Conservation (phyloP, 2,797 vertebrate species). For the Rhyacichthys aspro region DNA sequence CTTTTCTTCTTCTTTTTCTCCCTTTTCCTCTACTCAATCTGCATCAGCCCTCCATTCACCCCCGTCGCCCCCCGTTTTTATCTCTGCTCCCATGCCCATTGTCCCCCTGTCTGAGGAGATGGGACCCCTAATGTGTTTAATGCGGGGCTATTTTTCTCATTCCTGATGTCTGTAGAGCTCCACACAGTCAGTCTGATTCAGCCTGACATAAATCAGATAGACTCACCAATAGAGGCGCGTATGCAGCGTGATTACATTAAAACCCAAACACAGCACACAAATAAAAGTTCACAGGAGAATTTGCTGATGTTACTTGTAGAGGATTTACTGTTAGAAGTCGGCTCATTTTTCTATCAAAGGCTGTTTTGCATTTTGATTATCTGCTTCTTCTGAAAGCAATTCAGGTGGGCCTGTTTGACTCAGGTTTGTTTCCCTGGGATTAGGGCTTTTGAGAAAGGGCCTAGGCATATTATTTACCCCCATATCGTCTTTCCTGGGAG, state of each 20-base stretch:
- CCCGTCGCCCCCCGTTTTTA: slow-evolving; percentile 62
- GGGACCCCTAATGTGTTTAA: slow-evolving; percentile 71
- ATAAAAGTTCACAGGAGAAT: slow-evolving; percentile 70
- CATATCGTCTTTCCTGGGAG: slow-evolving; percentile 61
- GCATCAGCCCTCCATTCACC: slow-evolving; percentile 58
- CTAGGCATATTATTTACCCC: slow-evolving; percentile 67
- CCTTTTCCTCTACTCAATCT: slow-evolving; percentile 51
- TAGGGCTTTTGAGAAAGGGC: slow-evolving; percentile 57
- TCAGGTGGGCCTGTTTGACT: slow-evolving; percentile 58
- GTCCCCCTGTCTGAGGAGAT: slow-evolving; percentile 65
- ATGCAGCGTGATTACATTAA: slow-evolving; percentile 64
- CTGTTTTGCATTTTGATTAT: slow-evolving; percentile 83
- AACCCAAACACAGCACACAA: slow-evolving; percentile 61
- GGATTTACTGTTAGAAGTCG: slow-evolving; percentile 71
- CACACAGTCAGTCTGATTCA: slow-evolving; percentile 64
- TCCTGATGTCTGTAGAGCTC: slow-evolving; percentile 67
- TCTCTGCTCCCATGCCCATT: slow-evolving; percentile 53
- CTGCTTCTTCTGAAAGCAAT: slow-evolving; percentile 67
- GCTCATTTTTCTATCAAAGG: slow-evolving; percentile 70
- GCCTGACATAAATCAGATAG: slow-evolving; percentile 65
- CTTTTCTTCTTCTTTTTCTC: slow-evolving; percentile 49
- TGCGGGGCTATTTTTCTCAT: slow-evolving; percentile 74
- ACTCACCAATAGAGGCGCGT: slow-evolving; percentile 57
- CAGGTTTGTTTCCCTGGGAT: slow-evolving; percentile 69
- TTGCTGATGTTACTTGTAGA: slow-evolving; percentile 73